Evolutionary conservation across 1,140 invertebrate genomes (phyloP).

Genomic region (Drosophila kepulauana): DNA sequence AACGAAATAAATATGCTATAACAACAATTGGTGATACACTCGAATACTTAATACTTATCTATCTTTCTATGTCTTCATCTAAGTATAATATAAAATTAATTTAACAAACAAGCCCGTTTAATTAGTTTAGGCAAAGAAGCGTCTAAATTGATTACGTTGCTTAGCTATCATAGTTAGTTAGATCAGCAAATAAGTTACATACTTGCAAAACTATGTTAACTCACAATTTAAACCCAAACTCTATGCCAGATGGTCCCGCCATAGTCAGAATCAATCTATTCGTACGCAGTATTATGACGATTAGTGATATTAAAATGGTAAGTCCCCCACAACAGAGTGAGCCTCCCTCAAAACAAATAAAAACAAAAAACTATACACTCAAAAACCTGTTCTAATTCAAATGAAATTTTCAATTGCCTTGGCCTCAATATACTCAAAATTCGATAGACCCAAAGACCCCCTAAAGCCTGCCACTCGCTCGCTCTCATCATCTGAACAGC

Average conservation of each 20-base stretch:
- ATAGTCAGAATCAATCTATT: slow-evolving; percentile 98
- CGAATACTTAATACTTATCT: slow-evolving; percentile 25
- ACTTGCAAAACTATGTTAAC: slow-evolving; percentile 46
- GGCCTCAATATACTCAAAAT: slow-evolving; percentile 22
- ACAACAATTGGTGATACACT: slow-evolving; percentile 47
- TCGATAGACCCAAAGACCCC: slow-evolving; percentile 39
- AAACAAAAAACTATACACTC: neutral
- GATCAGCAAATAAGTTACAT: slow-evolving; percentile 53
- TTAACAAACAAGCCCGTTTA: slow-evolving; percentile 15
- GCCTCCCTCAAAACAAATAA: neutral
- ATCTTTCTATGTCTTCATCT: slow-evolving; percentile 38
- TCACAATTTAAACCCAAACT: slow-evolving; percentile 72
- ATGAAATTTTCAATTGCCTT: slow-evolving; percentile 31
- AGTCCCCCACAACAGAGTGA: slow-evolving; percentile 86
- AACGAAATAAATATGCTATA: slow-evolving; percentile 19
- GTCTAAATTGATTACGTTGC: slow-evolving; percentile 4
- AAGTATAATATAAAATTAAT: slow-evolving; percentile 26
- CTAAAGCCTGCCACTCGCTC: slow-evolving; percentile 4
- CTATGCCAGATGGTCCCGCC: slow-evolving; percentile 94
- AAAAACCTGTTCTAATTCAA: slow-evolving; percentile 32
- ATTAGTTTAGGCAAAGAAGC: slow-evolving; percentile 51
- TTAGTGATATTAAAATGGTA: slow-evolving; percentile 99
- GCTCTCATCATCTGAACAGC: slow-evolving; percentile 28
- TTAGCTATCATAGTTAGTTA: slow-evolving; percentile 63
- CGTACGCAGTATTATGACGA: slow-evolving; percentile 98